phyloP scores from a whole-genome alignment of 1,140 invertebrate genomes.

The Leptoteleia sp. region DNA sequence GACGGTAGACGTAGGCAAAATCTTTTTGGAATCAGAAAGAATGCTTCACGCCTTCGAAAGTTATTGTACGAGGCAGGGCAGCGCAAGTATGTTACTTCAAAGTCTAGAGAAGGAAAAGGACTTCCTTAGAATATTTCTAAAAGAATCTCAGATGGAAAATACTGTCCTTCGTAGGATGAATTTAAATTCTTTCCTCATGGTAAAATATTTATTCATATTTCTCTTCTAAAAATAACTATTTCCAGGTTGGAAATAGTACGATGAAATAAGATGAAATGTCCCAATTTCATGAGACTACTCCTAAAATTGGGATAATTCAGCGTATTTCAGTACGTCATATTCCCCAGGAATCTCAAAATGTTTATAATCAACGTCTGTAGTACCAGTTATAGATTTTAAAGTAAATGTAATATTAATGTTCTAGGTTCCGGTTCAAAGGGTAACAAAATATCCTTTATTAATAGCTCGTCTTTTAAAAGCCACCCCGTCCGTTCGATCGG shows the following conservation, averaged over 20 bases:
- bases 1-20: conserved; percentile 94
- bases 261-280: too few relatives aligned
- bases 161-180: conserved; percentile 95
- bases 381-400: too few relatives aligned
- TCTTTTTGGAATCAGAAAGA: conserved; percentile 94
- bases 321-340: too few relatives aligned
- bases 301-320: too few relatives aligned
- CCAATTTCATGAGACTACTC: too few relatives aligned
- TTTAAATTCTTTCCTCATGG: conserved; percentile 98
- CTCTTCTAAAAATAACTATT: too few relatives aligned
- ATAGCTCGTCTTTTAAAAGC: conserved; percentile 94
- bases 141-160: conserved; percentile 98
- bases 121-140: conserved; percentile 94
- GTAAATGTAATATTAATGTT: conserved; percentile 22
- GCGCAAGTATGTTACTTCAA: conserved; percentile 92
- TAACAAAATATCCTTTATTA: conserved; percentile 95
- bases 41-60: conserved; percentile 97
- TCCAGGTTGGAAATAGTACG: too few relatives aligned
- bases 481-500: conserved; percentile 84
- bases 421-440: conserved; percentile 92
- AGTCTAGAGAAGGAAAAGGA: conserved; percentile 98
- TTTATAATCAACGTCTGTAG: too few relatives aligned
- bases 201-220: too few relatives aligned
- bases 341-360: too few relatives aligned
- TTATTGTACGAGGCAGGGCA: conserved; percentile 95